Base-by-base conservation (phyloP, 2,888 invertebrate genomes). In the Pomacea canaliculata region DNA sequence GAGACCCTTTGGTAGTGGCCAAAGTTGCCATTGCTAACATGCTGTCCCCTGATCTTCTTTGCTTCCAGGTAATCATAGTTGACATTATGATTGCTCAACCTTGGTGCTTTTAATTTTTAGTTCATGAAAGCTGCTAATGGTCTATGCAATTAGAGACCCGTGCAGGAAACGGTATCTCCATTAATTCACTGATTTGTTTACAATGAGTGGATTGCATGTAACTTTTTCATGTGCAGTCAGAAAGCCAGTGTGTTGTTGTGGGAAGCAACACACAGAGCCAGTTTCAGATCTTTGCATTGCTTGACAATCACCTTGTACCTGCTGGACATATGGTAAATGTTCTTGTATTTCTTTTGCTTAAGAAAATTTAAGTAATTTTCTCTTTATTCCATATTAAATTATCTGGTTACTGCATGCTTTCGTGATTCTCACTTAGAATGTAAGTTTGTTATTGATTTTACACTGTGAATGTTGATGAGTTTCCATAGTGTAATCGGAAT, bases 251-350 rank as follows among this genome's bases (percentile, higher is more conserved):
- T 62, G 77, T 85, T 16, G 77, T 87, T 12, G 86, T 89, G 10
- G 88, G 89, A 10, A 86, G 88, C 79, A 88, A 88, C 81, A 82
- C 81, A 19, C 87, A 88, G 79, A 82, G 80, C 48, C 76, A 82
- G 46, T 78, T 89, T 49, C 88, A 88, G 56, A 81, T 88, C 48
- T 89, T 81, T 76, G 80, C 80, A 19, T 71, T 85, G 56, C 68
- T 80, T 10, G 82, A 84, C 27, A 73, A 80, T 13, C 74, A 80
- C 37, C 74, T 84, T 10, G 71, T 77, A 7, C 85, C 85, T 74
- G 78, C 83, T 59, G 78, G 80, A 27, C 85, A 86, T 77, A 82
- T 88, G 78, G 88, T 88, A 79, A 85, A 86, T 85, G 19, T 48
- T 76, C 59, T 37, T 51, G 12, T 70, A 16, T 16, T 65, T 46